Base-by-base conservation (phyloP, 2,797 vertebrate species). In the Xiphorhynchus erythropygius region DNA sequence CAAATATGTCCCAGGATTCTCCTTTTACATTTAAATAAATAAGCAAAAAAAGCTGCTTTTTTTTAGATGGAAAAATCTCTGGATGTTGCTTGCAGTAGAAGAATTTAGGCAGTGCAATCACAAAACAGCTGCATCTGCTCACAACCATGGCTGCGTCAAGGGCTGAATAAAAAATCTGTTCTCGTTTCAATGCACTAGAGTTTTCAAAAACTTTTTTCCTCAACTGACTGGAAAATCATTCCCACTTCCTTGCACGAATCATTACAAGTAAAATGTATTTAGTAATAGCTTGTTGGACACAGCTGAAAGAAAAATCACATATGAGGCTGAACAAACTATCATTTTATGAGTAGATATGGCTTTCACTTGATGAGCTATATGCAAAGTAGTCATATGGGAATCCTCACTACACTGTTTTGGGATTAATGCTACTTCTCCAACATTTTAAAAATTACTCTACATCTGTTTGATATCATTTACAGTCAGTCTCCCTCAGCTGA, bases 401-500 rank as follows among this genome's bases (percentile, higher is more conserved):
- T 84, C 80, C 74, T 90, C 13, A 2, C 85, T 62, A 24, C 44
- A 33, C 75, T 77, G 55, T 69, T 90, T 86, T 18, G 85, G 85
- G 91, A 95, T 89, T 95, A 94, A 93, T 94, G 80, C 28, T 74
- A 62, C 67, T 79, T 86, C 69, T 67, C 55, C 11, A 30, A 41
- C 76, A 84, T 92, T 60, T 84, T 56, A 63, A 76, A 94, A 88
- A 96, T 95, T 6, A 94, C 60, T 83, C 96, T 96, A 87, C 93
- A 97, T 97, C 92, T 97, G 95, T 86, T 96, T 96, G 96, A 81
- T 96, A 94, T 93, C 81, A 96, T 91, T 94, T 96, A 82, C 86
- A 97, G 87, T 85, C 95, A 91, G 80, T 87, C 73, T 92, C 82
- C 78, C 89, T 97, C 86, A 96, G 97, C 95, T 97, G 94, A 97